phyloP scores from a whole-genome alignment of 2,113 vertebrate species.

The Peromyscus californicus region DNA sequence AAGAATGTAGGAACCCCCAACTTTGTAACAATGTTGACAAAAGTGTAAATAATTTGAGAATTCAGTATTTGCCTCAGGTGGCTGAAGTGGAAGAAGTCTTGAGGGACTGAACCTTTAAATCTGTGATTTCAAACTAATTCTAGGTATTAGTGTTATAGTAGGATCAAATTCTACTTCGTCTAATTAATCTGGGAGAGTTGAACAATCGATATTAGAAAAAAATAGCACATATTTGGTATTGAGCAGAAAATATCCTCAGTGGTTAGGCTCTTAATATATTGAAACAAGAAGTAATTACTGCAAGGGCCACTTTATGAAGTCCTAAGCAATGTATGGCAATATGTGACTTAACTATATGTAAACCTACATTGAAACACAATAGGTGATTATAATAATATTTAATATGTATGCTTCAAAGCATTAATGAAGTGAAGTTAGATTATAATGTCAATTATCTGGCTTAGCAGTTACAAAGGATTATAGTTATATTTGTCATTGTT shows the following conservation, averaged over 20 bases:
- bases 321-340: not conserved
- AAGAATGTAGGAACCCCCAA: not conserved
- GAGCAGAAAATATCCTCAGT: not conserved
- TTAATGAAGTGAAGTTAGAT: not conserved
- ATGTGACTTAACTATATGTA: not conserved
- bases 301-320: not conserved
- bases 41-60: not conserved
- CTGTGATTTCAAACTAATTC: not conserved
- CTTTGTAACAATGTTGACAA: not conserved
- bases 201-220: not conserved
- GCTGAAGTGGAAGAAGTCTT: not conserved
- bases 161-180: not conserved
- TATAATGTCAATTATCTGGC: not conserved
- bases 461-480: not conserved
- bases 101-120: not conserved
- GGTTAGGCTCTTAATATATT: not conserved
- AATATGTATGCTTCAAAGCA: not conserved
- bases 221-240: not conserved
- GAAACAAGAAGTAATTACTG: not conserved
- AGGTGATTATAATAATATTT: not conserved
- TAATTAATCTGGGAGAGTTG: not conserved
- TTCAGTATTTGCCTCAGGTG: not conserved
- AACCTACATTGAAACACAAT: not conserved
- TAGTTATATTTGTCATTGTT: not conserved
- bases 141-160: not conserved